Conservation (phyloP, 2,888 invertebrate species). For the Drosophila merina region DNA sequence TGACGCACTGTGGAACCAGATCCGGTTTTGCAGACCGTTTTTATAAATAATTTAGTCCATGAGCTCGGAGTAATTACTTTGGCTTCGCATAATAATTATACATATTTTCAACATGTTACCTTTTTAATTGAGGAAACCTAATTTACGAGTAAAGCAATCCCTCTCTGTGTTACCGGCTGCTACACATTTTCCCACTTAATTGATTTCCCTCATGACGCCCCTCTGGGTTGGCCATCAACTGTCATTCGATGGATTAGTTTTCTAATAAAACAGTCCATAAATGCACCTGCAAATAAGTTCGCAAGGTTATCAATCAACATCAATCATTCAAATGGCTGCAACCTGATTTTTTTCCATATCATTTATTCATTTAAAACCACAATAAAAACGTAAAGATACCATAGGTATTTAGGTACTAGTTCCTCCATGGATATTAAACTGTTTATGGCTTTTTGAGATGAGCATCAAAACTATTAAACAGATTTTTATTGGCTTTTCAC, state of each 20-base stretch:
- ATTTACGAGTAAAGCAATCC: constrained; percentile 19
- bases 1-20: constrained; percentile 45
- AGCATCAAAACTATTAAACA: constrained; percentile 28
- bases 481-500: constrained; percentile 28
- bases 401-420: constrained; percentile 5
- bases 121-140: constrained; percentile 17
- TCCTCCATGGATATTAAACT: constrained; percentile 25
- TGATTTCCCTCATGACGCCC: constrained; percentile 27
- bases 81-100: background rate
- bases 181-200: constrained; percentile 30
- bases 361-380: constrained; percentile 18
- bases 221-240: constrained; percentile 26
- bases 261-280: constrained; percentile 31
- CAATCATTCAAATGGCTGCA: constrained; percentile 30
- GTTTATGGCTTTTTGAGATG: constrained; percentile 24
- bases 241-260: constrained; percentile 35
- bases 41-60: background rate
- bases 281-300: constrained; percentile 35
- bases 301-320: constrained; percentile 35
- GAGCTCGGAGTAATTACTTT: constrained; percentile 6
- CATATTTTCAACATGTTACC: constrained; percentile 5
- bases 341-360: constrained; percentile 16
- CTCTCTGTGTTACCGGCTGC: constrained; percentile 14
- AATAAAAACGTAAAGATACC: constrained; percentile 12
- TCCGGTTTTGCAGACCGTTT: background rate